Base-by-base conservation (phyloP, 2,888 invertebrate genomes). In the Ormyrus pomaceus region DNA sequence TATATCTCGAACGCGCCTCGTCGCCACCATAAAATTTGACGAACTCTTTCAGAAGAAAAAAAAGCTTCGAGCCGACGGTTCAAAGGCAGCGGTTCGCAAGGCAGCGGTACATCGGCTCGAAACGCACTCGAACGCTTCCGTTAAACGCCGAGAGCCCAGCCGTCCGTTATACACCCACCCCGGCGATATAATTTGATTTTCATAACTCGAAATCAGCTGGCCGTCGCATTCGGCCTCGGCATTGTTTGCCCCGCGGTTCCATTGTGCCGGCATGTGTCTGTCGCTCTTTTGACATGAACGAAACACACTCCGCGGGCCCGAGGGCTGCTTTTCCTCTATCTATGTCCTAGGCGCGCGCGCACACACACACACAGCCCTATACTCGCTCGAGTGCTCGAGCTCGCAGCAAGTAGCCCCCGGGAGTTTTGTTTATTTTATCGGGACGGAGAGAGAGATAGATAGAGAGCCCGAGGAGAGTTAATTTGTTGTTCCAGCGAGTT, bases 401-500 rank as follows among this genome's bases (percentile, higher is more conserved):
- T 19, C 19, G 50, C 50, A n/a, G 46, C 9, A 46, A 19, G 19
- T 7, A 4, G 11, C 65, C 19, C 53, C 11, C 51, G 71, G 66
- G 48, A 53, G 66, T 66, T 72, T 78, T 61, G 72, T 78, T 78
- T 78, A 58, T 78, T 66, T 53, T 65, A 72, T 78, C 59, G 72
- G 53, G 53, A 61, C 13, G 2, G 61, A 34, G 10, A 61, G 56
- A 34, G 61, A 34, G 6, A 1, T 19, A 53, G 51, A 50, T 19
- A 51, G 64, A 62, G 48, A 6, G 6, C 13, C 55, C 34, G 55
- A 7, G 8, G 61, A 78, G 62, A 73, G 73, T 62, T 79, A 79
- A 79, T 79, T 79, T 79, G 78, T 79, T 68, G 78, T 79, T 73
- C 68, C 56, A 66, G 19, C 8, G 71, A 77, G 71, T 58, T 73